A percentile compares a stretch with the other conserved stretches of the same genome.
These are phyloP conservation scores for Ophion obscuratus DNA, from an alignment of 2,888 invertebrate genomes.

Conservation along the genomic window DNA sequence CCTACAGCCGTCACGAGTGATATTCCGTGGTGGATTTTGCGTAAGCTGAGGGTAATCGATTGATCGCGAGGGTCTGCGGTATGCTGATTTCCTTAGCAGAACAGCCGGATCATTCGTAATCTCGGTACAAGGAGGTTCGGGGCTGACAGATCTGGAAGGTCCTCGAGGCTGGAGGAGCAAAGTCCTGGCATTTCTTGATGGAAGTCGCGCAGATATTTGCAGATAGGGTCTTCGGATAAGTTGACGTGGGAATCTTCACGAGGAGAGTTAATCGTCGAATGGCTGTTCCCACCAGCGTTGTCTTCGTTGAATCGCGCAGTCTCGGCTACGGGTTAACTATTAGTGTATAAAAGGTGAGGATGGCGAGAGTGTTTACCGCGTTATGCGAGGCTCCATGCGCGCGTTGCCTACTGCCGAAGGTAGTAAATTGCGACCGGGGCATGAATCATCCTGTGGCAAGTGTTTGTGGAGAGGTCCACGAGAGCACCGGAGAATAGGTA, in stretches of 20 bases:
- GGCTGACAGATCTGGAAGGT: neutral
- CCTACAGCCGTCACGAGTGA: neutral
- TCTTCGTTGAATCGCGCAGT: constrained; percentile 4
- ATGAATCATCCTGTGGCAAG: constrained; percentile 59
- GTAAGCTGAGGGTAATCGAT: neutral
- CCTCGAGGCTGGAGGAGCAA: neutral
- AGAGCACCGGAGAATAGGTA: constrained; percentile 36
- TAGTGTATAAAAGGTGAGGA: constrained; percentile 22
- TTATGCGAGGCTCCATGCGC: neutral
- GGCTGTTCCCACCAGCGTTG: constrained; percentile 32
- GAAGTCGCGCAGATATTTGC: constrained; percentile 8
- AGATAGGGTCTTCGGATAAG: neutral
- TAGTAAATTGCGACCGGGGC: constrained; percentile 38
- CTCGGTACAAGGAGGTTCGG: neutral
- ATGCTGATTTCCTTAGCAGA: constrained; percentile 4
- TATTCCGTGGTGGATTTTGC: neutral
- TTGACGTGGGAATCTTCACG: constrained; percentile 6
- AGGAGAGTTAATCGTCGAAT: constrained; percentile 40
- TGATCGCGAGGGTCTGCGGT: neutral
- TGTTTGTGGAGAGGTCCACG: constrained; percentile 47
- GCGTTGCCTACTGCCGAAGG: constrained; percentile 1
- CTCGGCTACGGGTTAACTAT: constrained; percentile 30
- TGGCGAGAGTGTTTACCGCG: neutral
- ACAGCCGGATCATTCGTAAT: constrained; percentile 10
- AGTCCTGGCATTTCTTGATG: constrained; percentile 8